These are phyloP conservation scores for Barypeithes pellucidus DNA, from an alignment of 2,888 invertebrate species.

Conservation along the genomic window DNA sequence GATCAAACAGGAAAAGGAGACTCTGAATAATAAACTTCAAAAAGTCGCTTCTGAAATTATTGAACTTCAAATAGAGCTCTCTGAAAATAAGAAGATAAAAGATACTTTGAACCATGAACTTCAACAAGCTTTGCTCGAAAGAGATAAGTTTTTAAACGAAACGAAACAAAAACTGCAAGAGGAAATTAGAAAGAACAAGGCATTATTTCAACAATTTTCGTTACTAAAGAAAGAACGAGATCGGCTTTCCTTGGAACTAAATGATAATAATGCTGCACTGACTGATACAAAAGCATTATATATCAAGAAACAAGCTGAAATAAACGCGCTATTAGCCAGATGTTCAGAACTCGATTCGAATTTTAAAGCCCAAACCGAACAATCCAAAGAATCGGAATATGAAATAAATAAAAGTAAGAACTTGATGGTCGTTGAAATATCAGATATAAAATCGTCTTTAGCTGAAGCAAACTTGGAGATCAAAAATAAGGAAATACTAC, in stretches of 20 bases:
- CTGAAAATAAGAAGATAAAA: too few species aligned
- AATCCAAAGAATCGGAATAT: conserved; percentile 3
- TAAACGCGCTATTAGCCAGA: not conserved
- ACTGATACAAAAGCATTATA: conserved; percentile 1
- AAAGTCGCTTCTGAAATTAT: not conserved
- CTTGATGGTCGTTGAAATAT: conserved; percentile 10
- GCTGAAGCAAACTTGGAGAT: not conserved
- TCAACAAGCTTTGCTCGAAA: not conserved
- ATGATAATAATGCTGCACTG: conserved; percentile 4
- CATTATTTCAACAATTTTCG: conserved; percentile 14
- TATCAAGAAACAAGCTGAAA: conserved; percentile 17
- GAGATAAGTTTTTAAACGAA: conserved; percentile 12
- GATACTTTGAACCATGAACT: conserved; percentile 11
- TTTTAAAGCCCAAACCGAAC: not conserved
- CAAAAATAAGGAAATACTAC: not conserved
- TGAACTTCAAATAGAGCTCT: conserved; percentile 27
- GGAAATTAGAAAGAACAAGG: conserved; percentile 19
- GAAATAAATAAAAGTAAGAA: conserved; percentile 13
- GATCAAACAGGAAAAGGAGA: conserved; percentile 37
- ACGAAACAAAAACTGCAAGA: conserved; percentile 24
- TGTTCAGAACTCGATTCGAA: conserved; percentile 16
- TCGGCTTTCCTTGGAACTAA: conserved; percentile 22
- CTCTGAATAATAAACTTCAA: conserved; percentile 2
- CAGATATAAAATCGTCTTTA: not conserved
- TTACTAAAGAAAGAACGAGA: conserved; percentile 37